These are phyloP conservation scores for Dasyurus viverrinus DNA, from an alignment of 2,113 vertebrate species.

Conservation along the genomic window DNA sequence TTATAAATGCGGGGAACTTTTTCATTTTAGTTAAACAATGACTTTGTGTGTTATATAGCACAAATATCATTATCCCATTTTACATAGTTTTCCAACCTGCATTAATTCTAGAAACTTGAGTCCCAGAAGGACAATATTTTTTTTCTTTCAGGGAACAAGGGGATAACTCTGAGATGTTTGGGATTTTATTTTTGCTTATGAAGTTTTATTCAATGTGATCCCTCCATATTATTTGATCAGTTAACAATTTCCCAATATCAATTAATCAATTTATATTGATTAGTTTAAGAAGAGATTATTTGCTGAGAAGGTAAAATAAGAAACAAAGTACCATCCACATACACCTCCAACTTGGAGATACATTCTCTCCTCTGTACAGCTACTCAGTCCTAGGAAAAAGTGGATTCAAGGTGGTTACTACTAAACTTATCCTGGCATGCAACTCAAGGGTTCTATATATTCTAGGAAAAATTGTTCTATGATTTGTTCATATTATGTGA, in stretches of 20 bases:
- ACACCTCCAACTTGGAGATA: too few relatives aligned
- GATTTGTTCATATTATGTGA: slow-evolving; percentile 66
- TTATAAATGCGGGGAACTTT: not conserved
- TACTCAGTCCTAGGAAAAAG: not conserved
- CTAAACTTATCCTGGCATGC: too few relatives aligned
- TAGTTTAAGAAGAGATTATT: not conserved
- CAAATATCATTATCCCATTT: not conserved
- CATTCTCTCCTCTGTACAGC: not conserved
- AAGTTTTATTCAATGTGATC: not conserved
- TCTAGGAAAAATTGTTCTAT: not conserved
- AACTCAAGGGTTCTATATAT: not conserved
- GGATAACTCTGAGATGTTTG: not conserved
- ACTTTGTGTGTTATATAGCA: not conserved
- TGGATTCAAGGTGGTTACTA: not conserved
- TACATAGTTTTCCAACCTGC: not conserved
- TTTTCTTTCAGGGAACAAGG: not conserved
- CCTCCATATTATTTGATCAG: not conserved
- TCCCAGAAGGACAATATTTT: not conserved
- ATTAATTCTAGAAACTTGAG: not conserved
- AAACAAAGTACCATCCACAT: not conserved
- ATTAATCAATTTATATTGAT: not conserved
- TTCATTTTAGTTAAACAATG: not conserved
- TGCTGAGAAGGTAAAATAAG: not conserved
- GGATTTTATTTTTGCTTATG: not conserved
- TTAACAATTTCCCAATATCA: not conserved